Conservation (phyloP, 2,797 vertebrate species). For the Gambusia yucatana region DNA sequence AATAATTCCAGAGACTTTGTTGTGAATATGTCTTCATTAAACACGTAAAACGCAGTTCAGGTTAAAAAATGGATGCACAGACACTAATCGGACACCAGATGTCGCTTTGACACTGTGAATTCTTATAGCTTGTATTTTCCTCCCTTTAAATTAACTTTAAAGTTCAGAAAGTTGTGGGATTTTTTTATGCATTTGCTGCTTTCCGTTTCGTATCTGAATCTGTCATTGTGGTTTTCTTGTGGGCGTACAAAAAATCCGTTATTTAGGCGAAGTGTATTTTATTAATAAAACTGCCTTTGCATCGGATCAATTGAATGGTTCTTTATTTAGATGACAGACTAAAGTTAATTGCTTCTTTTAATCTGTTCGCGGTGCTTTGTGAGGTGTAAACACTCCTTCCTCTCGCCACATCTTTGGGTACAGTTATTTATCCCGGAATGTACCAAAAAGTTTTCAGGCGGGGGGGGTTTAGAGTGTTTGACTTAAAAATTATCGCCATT, state of each 20-base stretch:
- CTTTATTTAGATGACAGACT: rapidly evolving
- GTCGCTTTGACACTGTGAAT: slow-evolving; percentile 38
- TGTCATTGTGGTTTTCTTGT: not conserved
- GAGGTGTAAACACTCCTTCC: not conserved
- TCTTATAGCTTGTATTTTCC: not conserved
- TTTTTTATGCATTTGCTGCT: not conserved
- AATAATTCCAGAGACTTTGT: not conserved
- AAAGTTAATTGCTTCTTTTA: rapidly evolving
- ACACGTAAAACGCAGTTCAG: not conserved
- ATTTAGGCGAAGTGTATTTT: not conserved
- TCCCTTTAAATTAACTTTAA: slow-evolving; percentile 60
- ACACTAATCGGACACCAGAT: slow-evolving; percentile 47
- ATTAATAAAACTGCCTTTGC: not conserved
- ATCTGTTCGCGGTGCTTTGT: rapidly evolving
- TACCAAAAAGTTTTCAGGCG: slow-evolving; percentile 71
- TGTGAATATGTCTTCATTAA: not conserved
- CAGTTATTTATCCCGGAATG: slow-evolving; percentile 71
- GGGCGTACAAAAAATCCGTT: not conserved
- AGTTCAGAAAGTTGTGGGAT: slow-evolving; percentile 22
- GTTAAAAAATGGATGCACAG: slow-evolving; percentile 13
- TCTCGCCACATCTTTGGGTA: slow-evolving; percentile 49
- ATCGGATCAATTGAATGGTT: no score
- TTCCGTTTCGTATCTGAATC: not conserved
- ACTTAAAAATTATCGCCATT: not conserved
- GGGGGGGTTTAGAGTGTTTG: slow-evolving; percentile 29